Conservation (phyloP, 1,140 invertebrate genomes). For the Drosophila biarmipes region DNA sequence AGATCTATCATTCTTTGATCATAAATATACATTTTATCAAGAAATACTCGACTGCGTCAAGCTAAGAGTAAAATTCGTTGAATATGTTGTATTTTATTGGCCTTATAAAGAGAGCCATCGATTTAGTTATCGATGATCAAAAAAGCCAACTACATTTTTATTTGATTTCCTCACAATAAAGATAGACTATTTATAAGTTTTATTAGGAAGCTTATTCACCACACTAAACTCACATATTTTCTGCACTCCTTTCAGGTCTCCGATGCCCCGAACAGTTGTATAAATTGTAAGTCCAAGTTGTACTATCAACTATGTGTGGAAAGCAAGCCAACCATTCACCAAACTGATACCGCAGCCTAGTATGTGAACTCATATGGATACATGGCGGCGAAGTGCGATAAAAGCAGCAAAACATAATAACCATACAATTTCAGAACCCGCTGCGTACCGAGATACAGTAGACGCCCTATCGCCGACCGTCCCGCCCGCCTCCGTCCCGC, state of each 20-base stretch:
- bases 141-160: too few species aligned
- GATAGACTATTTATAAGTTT: not conserved
- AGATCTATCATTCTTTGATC: not conserved
- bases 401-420: conserved; percentile 11
- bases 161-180: too few species aligned
- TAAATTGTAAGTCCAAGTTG: conserved; percentile 27
- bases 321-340: not conserved
- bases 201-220: too few species aligned
- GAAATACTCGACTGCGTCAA: not conserved
- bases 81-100: not conserved
- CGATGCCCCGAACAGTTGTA: conserved; percentile 5
- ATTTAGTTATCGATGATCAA: too few species aligned
- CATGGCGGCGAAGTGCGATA: conserved; percentile 12
- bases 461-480: conserved; percentile 39
- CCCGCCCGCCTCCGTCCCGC: conserved; percentile 31
- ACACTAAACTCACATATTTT: not conserved
- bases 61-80: not conserved
- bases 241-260: conserved; percentile 10
- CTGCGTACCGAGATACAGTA: conserved; percentile 25
- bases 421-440: conserved; percentile 29
- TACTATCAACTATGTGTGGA: not conserved
- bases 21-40: not conserved
- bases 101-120: too few species aligned
- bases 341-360: conserved; percentile 19
- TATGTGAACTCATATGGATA: conserved; percentile 5